Percentiles rank a stretch among this genome's conserved stretches.
Evolutionary conservation across 2,797 vertebrate genomes (phyloP).

Genomic region (Oophaga sylvatica): DNA sequence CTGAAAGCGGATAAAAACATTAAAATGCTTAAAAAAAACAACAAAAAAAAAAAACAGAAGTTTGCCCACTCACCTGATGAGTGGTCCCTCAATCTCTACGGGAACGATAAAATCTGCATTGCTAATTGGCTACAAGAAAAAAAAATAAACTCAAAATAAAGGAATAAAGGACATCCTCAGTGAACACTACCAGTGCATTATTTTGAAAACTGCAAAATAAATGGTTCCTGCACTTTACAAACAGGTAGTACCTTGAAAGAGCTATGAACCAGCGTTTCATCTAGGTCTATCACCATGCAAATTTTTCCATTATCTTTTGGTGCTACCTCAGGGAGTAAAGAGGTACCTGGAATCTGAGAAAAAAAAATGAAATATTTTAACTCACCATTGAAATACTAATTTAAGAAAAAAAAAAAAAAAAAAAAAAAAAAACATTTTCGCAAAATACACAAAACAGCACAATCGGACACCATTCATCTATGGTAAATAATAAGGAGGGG

Average conservation of each 20-base stretch:
- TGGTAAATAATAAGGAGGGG: not conserved
- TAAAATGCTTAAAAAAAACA: not conserved
- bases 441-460: not conserved
- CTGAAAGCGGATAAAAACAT: not conserved
- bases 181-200: no score
- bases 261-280: constrained; percentile 88
- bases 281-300: constrained; percentile 88
- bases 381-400: no score
- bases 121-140: constrained; percentile 80
- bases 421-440: not conserved
- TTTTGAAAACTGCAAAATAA: not conserved
- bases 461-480: not conserved
- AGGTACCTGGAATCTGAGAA: constrained; percentile 76
- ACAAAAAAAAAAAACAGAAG: not conserved
- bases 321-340: constrained; percentile 83
- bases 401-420: no score
- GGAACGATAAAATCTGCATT: constrained; percentile 91
- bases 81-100: constrained; percentile 89
- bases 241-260: constrained; percentile 84
- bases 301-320: constrained; percentile 84
- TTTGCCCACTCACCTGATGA: constrained; percentile 80
- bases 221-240: not conserved
- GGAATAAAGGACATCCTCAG: not conserved
- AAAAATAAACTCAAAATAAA: not conserved
- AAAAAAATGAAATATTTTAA: constrained; percentile 10